Percentiles rank a stretch among this genome's conserved stretches.
phyloP scores from a whole-genome alignment of 1,140 invertebrate species.

The Hermatobates lingyangjiaoensis region DNA sequence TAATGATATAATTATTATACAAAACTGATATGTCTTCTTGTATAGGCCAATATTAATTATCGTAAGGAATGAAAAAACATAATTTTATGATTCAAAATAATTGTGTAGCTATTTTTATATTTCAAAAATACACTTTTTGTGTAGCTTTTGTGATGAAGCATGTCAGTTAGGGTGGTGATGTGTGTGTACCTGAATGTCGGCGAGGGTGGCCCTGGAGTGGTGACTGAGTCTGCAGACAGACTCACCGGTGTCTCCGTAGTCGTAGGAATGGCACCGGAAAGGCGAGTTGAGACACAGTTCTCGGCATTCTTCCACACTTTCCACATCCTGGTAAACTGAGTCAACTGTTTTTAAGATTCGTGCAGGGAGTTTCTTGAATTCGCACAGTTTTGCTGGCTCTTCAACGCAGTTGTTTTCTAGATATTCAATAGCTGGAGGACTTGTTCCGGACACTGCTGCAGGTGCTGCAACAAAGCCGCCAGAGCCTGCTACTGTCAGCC shows the following conservation, averaged over 20 bases:
- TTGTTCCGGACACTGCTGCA: slow-evolving; percentile 15
- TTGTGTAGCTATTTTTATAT: too few relatives aligned
- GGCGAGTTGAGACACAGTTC: slow-evolving; percentile 74
- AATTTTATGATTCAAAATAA: too few relatives aligned
- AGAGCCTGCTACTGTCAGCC: slow-evolving; percentile 61
- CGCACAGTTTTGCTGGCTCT: slow-evolving; percentile 75
- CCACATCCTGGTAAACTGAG: slow-evolving; percentile 76
- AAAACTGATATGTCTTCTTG: too few relatives aligned
- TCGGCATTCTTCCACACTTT: slow-evolving; percentile 65
- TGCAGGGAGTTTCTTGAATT: slow-evolving; percentile 73
- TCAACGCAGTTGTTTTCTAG: slow-evolving; percentile 80
- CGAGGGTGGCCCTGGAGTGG: slow-evolving; percentile 68
- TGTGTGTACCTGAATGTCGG: slow-evolving; percentile 54
- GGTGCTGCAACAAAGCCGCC: slow-evolving; percentile 43
- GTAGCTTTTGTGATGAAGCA: too few relatives aligned
- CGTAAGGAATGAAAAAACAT: too few relatives aligned
- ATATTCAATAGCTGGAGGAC: slow-evolving; percentile 38
- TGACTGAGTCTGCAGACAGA: slow-evolving; percentile 81
- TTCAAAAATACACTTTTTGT: too few relatives aligned
- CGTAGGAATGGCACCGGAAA: slow-evolving; percentile 73
- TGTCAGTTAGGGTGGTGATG: too few relatives aligned
- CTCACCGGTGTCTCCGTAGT: slow-evolving; percentile 80
- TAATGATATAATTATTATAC: too few relatives aligned
- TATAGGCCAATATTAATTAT: too few relatives aligned
- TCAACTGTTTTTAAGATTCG: slow-evolving; percentile 85